These are phyloP conservation scores for Verasper variegatus DNA, from an alignment of 2,113 vertebrate species.

Conservation along the genomic window DNA sequence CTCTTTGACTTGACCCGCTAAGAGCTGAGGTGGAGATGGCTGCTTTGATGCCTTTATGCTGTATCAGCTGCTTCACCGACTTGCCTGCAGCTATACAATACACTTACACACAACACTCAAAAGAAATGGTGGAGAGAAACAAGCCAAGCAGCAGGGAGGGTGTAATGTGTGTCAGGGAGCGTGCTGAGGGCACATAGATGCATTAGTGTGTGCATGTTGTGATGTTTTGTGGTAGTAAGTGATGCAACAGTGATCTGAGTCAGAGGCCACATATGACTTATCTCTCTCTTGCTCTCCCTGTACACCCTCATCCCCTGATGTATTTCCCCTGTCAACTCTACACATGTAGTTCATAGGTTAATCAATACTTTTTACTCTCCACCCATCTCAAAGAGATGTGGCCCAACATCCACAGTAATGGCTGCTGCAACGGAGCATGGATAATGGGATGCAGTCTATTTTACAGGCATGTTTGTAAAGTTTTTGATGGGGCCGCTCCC, in stretches of 20 bases:
- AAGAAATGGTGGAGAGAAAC: constrained; percentile 47
- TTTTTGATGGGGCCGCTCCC: constrained; percentile 57
- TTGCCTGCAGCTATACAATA: constrained; percentile 67
- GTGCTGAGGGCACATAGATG: constrained; percentile 1
- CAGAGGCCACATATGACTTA: constrained; percentile 33
- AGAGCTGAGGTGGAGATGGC: constrained; percentile 57
- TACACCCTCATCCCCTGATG: constrained; percentile 45
- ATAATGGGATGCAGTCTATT: constrained; percentile 56
- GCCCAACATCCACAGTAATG: constrained; percentile 45
- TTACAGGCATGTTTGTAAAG: constrained; percentile 48
- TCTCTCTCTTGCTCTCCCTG: constrained; percentile 5
- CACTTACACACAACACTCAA: constrained; percentile 49
- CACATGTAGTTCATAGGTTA: constrained; percentile 78
- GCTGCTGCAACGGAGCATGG: constrained; percentile 56
- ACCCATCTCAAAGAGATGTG: constrained; percentile 40
- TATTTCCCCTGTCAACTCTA: constrained; percentile 63
- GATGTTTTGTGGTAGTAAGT: constrained; percentile 26
- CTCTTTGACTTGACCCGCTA: constrained; percentile 68
- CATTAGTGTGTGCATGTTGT: constrained; percentile 14
- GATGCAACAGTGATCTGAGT: constrained; percentile 36
- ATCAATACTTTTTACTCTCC: constrained; percentile 69
- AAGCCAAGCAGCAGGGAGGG: constrained; percentile 30
- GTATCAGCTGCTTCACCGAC: constrained; percentile 50
- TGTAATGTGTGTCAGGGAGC: constrained; percentile 37
- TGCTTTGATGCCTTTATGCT: constrained; percentile 69